Evolutionary conservation across 1,140 invertebrate species (phyloP).

Genomic region (Pissodes strobi): DNA sequence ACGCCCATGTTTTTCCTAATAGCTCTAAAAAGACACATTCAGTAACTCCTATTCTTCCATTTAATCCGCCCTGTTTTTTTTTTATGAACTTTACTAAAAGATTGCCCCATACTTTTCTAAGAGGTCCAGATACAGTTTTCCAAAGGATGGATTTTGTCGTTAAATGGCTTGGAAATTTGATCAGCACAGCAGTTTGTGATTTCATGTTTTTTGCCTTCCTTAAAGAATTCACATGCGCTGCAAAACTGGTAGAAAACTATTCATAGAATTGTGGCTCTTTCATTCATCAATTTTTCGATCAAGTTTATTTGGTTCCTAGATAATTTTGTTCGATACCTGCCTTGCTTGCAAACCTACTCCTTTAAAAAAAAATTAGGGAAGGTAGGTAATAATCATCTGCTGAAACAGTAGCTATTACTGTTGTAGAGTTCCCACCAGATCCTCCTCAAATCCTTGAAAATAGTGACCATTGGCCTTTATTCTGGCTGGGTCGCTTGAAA

Average conservation of each 20-base stretch:
- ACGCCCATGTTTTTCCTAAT: constrained; percentile 28
- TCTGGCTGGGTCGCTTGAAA: constrained; percentile 23
- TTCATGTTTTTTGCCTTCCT: too few species aligned
- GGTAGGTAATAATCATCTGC: constrained; percentile 45
- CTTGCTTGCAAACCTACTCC: too few species aligned
- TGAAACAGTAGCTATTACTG: constrained; percentile 45
- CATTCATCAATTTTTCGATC: constrained; percentile 51
- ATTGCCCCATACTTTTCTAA: constrained; percentile 50
- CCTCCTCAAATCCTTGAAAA: constrained; percentile 43
- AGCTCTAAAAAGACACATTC: constrained; percentile 42
- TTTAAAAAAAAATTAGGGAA: constrained; percentile 50
- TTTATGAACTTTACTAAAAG: too few species aligned
- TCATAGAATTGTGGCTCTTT: constrained; percentile 45
- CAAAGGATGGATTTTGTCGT: constrained; percentile 33
- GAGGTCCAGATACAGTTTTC: constrained; percentile 35
- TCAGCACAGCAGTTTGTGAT: constrained; percentile 21
- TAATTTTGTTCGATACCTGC: constrained; percentile 43
- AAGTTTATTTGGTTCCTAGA: constrained; percentile 47
- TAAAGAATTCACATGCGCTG: too few species aligned
- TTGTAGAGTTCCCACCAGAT: constrained; percentile 45
- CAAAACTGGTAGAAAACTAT: constrained; percentile 43
- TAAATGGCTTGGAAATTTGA: too few species aligned
- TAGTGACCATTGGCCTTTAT: constrained; percentile 39
- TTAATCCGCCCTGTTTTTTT: constrained; percentile 33
- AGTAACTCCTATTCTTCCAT: constrained; percentile 14